Evolutionary conservation across 2,113 vertebrate species (phyloP).

Genomic region (Brevimyrus niger): DNA sequence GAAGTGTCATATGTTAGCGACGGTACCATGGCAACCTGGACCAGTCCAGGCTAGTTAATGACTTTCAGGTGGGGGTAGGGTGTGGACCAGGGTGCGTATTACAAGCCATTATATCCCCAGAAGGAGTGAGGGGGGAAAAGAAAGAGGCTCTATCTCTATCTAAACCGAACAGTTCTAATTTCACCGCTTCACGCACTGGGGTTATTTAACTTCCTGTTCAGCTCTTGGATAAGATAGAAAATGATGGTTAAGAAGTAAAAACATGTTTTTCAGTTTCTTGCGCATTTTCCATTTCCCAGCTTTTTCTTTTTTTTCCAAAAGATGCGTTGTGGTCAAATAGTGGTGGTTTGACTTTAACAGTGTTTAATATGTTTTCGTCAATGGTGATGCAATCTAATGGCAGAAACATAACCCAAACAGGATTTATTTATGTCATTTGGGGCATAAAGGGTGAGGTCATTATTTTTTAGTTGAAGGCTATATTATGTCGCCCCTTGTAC

Average conservation of each 20-base stretch:
- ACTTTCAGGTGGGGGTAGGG: constrained; percentile 19
- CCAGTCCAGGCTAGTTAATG: constrained; percentile 10
- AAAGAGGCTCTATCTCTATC: too few relatives aligned
- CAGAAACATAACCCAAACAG: not conserved
- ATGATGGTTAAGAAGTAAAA: not conserved
- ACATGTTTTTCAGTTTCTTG: constrained; percentile 5
- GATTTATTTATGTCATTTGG: not conserved
- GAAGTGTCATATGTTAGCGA: constrained; percentile 32
- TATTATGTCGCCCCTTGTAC: not conserved
- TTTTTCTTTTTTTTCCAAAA: not conserved
- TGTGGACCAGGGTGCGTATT: not conserved
- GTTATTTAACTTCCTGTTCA: not conserved
- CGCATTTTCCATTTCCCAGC: not conserved
- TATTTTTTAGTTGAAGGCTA: not conserved
- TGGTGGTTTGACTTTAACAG: not conserved
- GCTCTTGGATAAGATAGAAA: not conserved
- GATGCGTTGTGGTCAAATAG: not conserved
- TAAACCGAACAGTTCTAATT: not conserved
- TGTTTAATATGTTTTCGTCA: not conserved
- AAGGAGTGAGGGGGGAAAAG: not conserved
- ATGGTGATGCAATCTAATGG: constrained; percentile 12
- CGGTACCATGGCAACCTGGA: constrained; percentile 22
- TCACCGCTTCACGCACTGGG: not conserved
- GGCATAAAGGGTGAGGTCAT: not conserved
- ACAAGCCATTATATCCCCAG: not conserved